Evolutionary conservation across 2,797 vertebrate species (phyloP).

Genomic region (Sebastes melanostomus): DNA sequence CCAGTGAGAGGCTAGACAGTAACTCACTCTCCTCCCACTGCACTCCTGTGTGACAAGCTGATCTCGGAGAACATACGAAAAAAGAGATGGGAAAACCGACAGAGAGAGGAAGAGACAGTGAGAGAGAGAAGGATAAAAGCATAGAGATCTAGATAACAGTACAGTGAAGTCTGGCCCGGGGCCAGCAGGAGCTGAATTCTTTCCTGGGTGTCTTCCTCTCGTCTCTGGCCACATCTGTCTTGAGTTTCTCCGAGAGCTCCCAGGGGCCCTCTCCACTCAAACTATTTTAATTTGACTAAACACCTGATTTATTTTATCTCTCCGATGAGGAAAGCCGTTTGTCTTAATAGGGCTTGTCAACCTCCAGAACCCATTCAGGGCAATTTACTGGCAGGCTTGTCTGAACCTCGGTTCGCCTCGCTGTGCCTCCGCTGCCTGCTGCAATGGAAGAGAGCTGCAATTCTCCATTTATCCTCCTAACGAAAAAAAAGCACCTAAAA

Average conservation of each 20-base stretch:
- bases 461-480: conserved; percentile 93
- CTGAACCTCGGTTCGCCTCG: conserved; percentile 71
- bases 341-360: conserved; percentile 99
- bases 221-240: conserved; percentile 98
- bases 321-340: conserved; percentile 98
- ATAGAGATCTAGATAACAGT: conserved; percentile 61
- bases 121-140: conserved; percentile 47
- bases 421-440: conserved; percentile 81
- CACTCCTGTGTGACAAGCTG: conserved; percentile 80
- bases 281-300: conserved; percentile 99
- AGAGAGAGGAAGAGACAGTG: conserved; percentile 22
- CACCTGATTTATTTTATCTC: conserved; percentile 99
- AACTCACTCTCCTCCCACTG: conserved; percentile 81
- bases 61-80: conserved; percentile 58
- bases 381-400: conserved; percentile 94
- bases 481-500: conserved; percentile 88
- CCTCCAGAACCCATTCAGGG: conserved; percentile 95
- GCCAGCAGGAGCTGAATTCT: conserved; percentile 82
- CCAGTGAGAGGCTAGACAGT: conserved; percentile 83
- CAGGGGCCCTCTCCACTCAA: conserved; percentile 96
- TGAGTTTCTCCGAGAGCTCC: conserved; percentile 95
- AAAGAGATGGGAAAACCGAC: conserved; percentile 51
- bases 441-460: conserved; percentile 91
- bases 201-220: conserved; percentile 93
- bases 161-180: conserved; percentile 70